phyloP scores from a whole-genome alignment of 2,888 invertebrate genomes.

The Scotopteryx bipunctaria region DNA sequence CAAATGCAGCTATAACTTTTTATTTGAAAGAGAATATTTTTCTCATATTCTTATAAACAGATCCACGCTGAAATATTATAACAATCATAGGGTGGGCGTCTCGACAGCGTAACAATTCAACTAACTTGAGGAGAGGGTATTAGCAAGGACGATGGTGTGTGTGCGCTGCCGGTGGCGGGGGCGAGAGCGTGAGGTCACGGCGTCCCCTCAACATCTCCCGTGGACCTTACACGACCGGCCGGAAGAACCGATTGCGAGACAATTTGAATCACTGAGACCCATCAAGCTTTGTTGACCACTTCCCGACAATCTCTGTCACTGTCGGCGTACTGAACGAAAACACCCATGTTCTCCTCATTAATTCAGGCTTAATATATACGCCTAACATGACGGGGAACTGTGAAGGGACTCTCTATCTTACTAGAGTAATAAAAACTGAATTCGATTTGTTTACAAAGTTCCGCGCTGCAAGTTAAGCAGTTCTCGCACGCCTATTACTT shows the following conservation, averaged over 20 bases:
- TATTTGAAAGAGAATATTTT: conserved; percentile 31
- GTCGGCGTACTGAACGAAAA: conserved; percentile 38
- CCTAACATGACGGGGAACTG: no score
- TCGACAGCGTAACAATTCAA: conserved; percentile 41
- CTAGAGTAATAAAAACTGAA: no score
- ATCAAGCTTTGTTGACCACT: conserved; percentile 64
- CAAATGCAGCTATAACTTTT: conserved; percentile 30
- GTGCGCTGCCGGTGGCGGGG: conserved; percentile 36
- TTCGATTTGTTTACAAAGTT: no score
- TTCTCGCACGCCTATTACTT: background rate
- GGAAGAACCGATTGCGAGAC: conserved; percentile 76
- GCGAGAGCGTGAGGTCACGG: conserved; percentile 38
- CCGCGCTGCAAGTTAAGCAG: background rate
- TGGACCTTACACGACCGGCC: conserved; percentile 56
- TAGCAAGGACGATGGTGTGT: conserved; percentile 42
- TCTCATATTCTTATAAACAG: conserved; percentile 33
- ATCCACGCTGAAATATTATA: conserved; percentile 13
- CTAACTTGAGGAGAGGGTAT: conserved; percentile 43
- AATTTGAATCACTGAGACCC: conserved; percentile 70
- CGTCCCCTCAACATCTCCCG: conserved; percentile 37
- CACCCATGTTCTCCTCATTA: conserved; percentile 5
- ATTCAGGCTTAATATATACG: background rate
- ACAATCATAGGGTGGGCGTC: conserved; percentile 26
- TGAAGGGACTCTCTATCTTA: no score
- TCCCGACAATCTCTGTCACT: conserved; percentile 53